A percentile compares a stretch with the other conserved stretches of the same genome.
Evolutionary conservation across 2,113 vertebrate genomes (phyloP).

Genomic region (Danio rerio): GRCz12tu NC_133191.1:57773001-57773500

Average conservation of each 20-base stretch:
- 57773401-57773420: constrained; percentile 28
- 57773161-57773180: constrained; percentile 72
- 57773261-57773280: constrained; percentile 90
- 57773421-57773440: constrained; percentile 8
- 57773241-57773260: constrained; percentile 95
- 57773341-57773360: constrained; percentile 61
- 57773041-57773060: constrained; percentile 74
- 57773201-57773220: constrained; percentile 94
- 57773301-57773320: constrained; percentile 85
- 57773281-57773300: constrained; percentile 90
- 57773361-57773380: constrained; percentile 80
- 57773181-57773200: constrained; percentile 82
- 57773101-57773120: constrained; percentile 88
- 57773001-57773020: constrained; percentile 50
- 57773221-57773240: constrained; percentile 98
- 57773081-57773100: constrained; percentile 97
- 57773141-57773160: constrained; percentile 76
- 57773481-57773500: constrained; percentile 92
- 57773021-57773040: constrained; percentile 72
- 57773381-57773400: constrained; percentile 17
- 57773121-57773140: constrained; percentile 69
- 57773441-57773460: constrained; percentile 40
- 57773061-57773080: constrained; percentile 94
- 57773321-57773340: constrained; percentile 72
- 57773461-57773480: constrained; percentile 67